A percentile compares a stretch with the other conserved stretches of the same genome.
Evolutionary conservation across 92 coral and sea anemone genomes (phyloP).

Genomic region (Porites lobata): DNA sequence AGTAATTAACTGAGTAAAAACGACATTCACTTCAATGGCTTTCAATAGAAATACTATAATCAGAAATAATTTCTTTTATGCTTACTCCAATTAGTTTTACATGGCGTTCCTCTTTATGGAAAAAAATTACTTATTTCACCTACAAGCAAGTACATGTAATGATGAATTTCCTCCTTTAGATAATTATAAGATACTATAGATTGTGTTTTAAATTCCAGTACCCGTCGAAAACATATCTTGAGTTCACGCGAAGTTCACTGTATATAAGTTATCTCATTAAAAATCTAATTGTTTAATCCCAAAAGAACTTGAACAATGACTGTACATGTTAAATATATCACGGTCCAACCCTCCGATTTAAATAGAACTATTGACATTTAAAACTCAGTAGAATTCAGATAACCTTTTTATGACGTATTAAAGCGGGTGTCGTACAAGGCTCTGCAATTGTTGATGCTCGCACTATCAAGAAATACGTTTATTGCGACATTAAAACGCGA

Average conservation of each 20-base stretch:
- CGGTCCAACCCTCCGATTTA: not conserved
- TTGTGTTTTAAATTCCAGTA: not conserved
- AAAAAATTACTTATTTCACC: not conserved
- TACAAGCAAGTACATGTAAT: not conserved
- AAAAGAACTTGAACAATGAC: slow-evolving; percentile 27
- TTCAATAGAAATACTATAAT: slow-evolving; percentile 36
- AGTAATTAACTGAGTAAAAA: slow-evolving; percentile 22
- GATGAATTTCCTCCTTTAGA: not conserved
- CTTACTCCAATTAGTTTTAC: slow-evolving; percentile 22
- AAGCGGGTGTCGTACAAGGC: not conserved
- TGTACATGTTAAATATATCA: slow-evolving; percentile 4
- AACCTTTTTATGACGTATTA: not conserved
- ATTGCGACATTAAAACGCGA: not conserved
- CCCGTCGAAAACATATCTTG: not conserved
- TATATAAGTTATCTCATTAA: slow-evolving; percentile 15
- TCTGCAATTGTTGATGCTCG: not conserved
- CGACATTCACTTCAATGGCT: slow-evolving; percentile 13
- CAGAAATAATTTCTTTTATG: slow-evolving; percentile 30
- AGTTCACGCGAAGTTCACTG: not conserved
- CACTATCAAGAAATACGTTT: not conserved
- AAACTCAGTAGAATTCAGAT: not conserved
- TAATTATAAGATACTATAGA: not conserved
- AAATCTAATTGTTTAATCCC: slow-evolving; percentile 16
- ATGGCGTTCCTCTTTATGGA: not conserved
- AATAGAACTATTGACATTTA: not conserved